Base-by-base conservation (phyloP, 2,113 vertebrate species). In the Macquaria ambigua region DNA sequence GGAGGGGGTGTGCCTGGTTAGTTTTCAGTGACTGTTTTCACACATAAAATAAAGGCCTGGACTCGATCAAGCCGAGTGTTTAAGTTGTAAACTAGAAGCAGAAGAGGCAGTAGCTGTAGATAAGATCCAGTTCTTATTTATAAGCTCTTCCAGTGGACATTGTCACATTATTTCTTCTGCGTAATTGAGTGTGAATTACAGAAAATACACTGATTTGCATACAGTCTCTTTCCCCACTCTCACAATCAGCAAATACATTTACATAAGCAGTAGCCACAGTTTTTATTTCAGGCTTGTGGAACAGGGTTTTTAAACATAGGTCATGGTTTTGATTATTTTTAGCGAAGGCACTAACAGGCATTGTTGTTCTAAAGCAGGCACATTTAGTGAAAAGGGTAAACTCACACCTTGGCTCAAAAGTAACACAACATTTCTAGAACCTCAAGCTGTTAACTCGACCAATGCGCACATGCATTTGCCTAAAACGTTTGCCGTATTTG, bases 41-140 rank as follows among this genome's bases (percentile, higher is more conserved):
- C 94, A 93, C 94, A 91, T 93, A 87, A 94, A 95, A 85, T 82
- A 53, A 92, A 93, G 74, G 87, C 83, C 93, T 94, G 94, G 86
- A 89, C 75, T 93, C 52, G 66, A 89, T 95, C 93, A 93, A 58
- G 88, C 55, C 3, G 25, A 41, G 81, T 84, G 56, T 88, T 92
- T 71, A 84, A 79, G 76, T 66, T 86, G 86, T 87, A 93, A 93
- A 93, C 72, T 79, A 53, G 72, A 76, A 90, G 76, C 79, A 73
- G 83, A 81, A 70, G 82, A 85, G 64, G 81, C 72, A 34, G 87
- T 46, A 72, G 88, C 80, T 88, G 63, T 72, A 37, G 20, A 74
- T 74, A n/a, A 23, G 18, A 55, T 59, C 68, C 25, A 5, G 18
- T 31, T 72, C 74, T 61, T 64, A 73, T 63, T 74, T 55, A 55